Percentiles rank a stretch among this genome's conserved stretches.
These are phyloP conservation scores for Hirtodrosophila duncani DNA, from an alignment of 2,888 invertebrate genomes.

Conservation along the genomic window DNA sequence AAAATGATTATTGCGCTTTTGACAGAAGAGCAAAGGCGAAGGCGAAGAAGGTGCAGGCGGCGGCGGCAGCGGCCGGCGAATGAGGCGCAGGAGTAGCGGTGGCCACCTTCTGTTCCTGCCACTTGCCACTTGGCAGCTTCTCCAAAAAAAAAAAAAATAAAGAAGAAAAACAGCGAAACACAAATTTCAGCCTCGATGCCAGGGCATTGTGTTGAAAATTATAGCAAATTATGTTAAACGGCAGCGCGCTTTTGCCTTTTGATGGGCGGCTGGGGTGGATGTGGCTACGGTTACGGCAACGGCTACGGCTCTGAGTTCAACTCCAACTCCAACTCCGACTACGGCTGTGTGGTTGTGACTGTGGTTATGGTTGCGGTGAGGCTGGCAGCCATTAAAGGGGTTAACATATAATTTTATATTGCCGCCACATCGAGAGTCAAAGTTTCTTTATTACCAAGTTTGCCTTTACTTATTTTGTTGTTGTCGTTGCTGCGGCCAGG, in stretches of 20 bases:
- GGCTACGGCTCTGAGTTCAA: no score
- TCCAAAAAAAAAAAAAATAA: no score
- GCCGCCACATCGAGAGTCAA: slow-evolving; percentile 42
- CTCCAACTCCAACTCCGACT: no score
- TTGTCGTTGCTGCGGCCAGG: no score
- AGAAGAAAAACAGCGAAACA: no score
- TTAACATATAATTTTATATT: slow-evolving; percentile 51
- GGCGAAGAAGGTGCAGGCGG: slow-evolving; percentile 13
- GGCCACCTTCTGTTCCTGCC: slow-evolving; percentile 23
- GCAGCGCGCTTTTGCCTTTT: slow-evolving; percentile 67
- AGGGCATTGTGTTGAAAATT: slow-evolving; percentile 73
- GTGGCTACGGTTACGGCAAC: slow-evolving; percentile 4
- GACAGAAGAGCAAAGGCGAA: slow-evolving; percentile 1
- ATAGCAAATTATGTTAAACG: slow-evolving; percentile 78
- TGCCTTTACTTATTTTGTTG: neutral
- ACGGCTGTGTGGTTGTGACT: no score
- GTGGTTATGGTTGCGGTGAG: slow-evolving; percentile 20
- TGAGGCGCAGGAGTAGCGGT: neutral
- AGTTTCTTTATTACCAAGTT: slow-evolving; percentile 28
- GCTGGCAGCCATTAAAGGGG: slow-evolving; percentile 47
- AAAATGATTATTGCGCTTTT: slow-evolving; percentile 66
- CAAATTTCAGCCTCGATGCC: no score
- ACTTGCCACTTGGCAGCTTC: slow-evolving; percentile 41
- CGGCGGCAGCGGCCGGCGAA: slow-evolving; percentile 15
- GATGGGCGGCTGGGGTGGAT: no score